Percentiles rank a stretch among this genome's conserved stretches.
Evolutionary conservation across 2,113 vertebrate genomes (phyloP).

Genomic region (Epinephelus cyanopodus): DNA sequence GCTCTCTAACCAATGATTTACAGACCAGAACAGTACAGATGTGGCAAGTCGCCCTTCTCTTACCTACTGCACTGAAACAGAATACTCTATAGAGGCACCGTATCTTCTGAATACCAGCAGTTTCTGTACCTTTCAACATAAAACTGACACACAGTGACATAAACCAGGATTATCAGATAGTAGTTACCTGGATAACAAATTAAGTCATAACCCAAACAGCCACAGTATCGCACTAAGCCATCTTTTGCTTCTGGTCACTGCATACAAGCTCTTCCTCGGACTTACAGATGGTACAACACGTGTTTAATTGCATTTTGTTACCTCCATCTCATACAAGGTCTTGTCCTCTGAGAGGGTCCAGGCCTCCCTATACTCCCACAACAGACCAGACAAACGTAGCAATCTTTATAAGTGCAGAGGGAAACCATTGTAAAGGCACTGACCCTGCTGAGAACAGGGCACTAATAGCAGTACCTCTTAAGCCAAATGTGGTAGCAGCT

Average conservation of each 20-base stretch:
- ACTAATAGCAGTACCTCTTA: conserved; percentile 68
- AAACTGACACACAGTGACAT: conserved; percentile 11
- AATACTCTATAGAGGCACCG: conserved; percentile 3
- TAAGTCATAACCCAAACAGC: neutral
- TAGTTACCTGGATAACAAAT: conserved; percentile 10
- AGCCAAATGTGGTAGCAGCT: conserved; percentile 66
- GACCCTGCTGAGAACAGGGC: conserved; percentile 70
- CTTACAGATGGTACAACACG: conserved; percentile 51
- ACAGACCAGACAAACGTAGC: conserved; percentile 56
- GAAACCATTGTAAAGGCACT: conserved; percentile 65
- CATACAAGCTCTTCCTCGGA: conserved; percentile 31
- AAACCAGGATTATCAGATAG: conserved; percentile 1
- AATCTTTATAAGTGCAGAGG: conserved; percentile 74
- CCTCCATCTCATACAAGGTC: conserved; percentile 54
- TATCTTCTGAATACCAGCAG: conserved; percentile 24
- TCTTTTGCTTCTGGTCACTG: conserved; percentile 15
- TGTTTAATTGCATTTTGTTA: conserved; percentile 64
- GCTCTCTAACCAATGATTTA: conserved; percentile 70
- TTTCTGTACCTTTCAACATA: neutral
- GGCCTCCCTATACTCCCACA: conserved; percentile 46
- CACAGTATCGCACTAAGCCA: neutral
- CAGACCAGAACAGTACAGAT: conserved; percentile 64
- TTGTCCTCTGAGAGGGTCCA: conserved; percentile 58
- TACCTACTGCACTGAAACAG: conserved; percentile 50
- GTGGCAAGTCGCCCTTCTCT: conserved; percentile 44